Base-by-base conservation (phyloP, 2,113 vertebrate genomes). In the Thymallus thymallus region DNA sequence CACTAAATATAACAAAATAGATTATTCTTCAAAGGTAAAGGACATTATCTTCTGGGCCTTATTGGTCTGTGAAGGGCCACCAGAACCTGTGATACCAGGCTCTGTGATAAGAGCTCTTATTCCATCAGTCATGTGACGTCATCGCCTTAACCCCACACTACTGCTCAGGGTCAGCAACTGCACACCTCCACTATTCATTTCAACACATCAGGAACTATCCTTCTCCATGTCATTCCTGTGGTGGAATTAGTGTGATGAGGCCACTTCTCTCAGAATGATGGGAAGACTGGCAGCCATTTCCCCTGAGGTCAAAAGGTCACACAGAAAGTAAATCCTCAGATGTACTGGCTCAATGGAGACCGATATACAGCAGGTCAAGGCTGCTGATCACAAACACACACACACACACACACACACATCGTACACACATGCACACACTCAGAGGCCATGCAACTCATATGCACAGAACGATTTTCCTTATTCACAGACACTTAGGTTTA, bases 1-100 rank as follows among this genome's bases (percentile, higher is more conserved):
- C 78, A 90, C 87, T 88, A 75, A 90, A 89, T 91, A 90, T 93
- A 92, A 92, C 89, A 92, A 92, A 93, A 93, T 92, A 92, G 87
- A 91, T 73, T 85, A 83, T 85, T 87, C 80, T 88, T 76, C 74
- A 69, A 88, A 88, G 85, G 77, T 89, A 86, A 90, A 88, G 80
- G 51, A 20, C 16, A 55, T 24, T 58, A 51, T 51, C 66, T 45
- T 68, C 22, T 55, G 81, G 83, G 84, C 84, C 80, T 77, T 86
- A 81, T 80, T 76, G 81, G 73, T 77, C 73, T 85, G 56, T 74
- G 71, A 67, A 22, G 77, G 82, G 79, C 75, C 84, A 84, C 2
- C 9, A 23, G 56, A 23, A 16, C 56, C 6, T 60, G 20, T 60
- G 46, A 51, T 51, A 51, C 4, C 12, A 16, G 46, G 46, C 12